Evolutionary conservation across 2,113 vertebrate genomes (phyloP).

Genomic region (Pyrgilauda ruficollis): DNA sequence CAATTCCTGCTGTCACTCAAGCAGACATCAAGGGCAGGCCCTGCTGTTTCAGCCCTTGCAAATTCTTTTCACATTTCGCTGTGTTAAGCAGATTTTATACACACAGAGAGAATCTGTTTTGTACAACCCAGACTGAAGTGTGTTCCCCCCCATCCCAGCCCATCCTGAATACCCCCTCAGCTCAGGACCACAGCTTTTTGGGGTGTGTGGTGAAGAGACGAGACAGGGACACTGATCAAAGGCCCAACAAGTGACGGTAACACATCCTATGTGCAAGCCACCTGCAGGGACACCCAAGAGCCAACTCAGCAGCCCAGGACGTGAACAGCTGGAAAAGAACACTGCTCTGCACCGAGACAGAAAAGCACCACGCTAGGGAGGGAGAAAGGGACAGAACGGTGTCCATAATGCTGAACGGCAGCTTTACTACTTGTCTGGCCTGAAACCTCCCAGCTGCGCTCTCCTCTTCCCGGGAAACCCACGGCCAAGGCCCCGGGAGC

Average conservation of each 20-base stretch:
- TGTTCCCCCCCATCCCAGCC: too few species aligned
- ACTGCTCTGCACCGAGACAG: accelerated
- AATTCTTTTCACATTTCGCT: neutral
- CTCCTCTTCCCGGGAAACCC: accelerated
- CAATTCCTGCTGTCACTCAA: neutral
- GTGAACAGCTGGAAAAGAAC: accelerated
- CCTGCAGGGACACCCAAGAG: too few species aligned
- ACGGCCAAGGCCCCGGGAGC: too few species aligned
- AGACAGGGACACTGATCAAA: accelerated
- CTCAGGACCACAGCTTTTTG: neutral
- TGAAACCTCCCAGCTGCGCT: neutral
- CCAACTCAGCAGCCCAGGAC: neutral
- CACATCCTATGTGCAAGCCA: accelerated
- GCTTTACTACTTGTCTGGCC: accelerated
- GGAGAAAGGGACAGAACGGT: accelerated
- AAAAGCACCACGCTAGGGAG: accelerated
- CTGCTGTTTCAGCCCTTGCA: neutral
- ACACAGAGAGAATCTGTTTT: accelerated
- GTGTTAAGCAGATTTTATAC: neutral
- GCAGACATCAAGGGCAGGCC: neutral
- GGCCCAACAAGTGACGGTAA: accelerated
- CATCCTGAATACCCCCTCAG: neutral
- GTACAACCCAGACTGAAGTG: neutral
- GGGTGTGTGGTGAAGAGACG: neutral
- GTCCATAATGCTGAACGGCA: accelerated